These are phyloP conservation scores for Otolemur garnettii DNA, from an alignment of 2,113 vertebrate species.

Conservation along the genomic window DNA sequence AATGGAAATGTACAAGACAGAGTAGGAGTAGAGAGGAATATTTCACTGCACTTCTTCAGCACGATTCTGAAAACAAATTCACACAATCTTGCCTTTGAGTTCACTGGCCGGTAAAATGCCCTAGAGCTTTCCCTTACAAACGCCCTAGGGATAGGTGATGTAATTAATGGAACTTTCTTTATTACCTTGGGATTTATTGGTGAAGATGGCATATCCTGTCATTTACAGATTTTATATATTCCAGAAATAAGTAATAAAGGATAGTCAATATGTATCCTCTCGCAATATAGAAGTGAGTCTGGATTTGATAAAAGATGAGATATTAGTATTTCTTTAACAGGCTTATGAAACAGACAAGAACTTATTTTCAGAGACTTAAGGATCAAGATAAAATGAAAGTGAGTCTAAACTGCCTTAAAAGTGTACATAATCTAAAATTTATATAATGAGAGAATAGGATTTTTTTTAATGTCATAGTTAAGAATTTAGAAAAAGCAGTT, in stretches of 20 bases:
- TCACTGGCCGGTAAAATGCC: conserved; percentile 33
- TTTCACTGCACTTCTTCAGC: not conserved
- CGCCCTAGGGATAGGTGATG: not conserved
- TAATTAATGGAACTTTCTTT: not conserved
- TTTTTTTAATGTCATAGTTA: not conserved
- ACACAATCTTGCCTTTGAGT: not conserved
- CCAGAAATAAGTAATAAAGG: not conserved
- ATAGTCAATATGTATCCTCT: not conserved
- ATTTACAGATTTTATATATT: conserved; percentile 28
- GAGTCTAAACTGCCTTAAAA: not conserved
- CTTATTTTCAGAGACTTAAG: not conserved
- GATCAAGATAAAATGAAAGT: not conserved
- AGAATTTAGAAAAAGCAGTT: not conserved
- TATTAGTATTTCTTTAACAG: not conserved
- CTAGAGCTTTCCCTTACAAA: conserved; percentile 6
- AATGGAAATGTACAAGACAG: not conserved
- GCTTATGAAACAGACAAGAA: not conserved
- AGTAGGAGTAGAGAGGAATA: not conserved
- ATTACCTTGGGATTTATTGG: not conserved
- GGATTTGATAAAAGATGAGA: not conserved
- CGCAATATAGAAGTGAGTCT: not conserved
- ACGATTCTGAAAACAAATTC: conserved; percentile 46
- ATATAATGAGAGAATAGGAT: not conserved
- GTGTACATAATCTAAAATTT: not conserved
- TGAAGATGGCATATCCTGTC: not conserved